phyloP scores from a whole-genome alignment of 2,888 invertebrate species.

The Parasteatoda lunata region DNA sequence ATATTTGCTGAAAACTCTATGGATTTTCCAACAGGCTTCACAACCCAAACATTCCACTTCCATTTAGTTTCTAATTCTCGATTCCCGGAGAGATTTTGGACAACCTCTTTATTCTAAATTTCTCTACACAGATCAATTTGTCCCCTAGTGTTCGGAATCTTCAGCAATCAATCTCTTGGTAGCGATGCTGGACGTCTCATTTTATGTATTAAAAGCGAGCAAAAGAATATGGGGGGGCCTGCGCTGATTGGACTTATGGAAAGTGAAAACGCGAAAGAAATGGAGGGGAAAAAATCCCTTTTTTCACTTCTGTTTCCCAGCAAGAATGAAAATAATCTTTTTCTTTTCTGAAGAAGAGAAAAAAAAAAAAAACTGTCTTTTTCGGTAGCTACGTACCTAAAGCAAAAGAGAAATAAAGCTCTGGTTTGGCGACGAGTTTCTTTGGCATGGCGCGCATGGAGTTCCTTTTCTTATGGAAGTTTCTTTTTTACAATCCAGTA shows the following conservation, averaged over 20 bases:
- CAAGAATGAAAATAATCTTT: not conserved
- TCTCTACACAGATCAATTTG: not conserved
- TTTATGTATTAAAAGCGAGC: not conserved
- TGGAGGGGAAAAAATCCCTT: slow-evolving; percentile 1
- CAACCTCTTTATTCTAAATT: not conserved
- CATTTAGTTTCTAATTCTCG: no score
- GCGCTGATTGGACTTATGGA: not conserved
- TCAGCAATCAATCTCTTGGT: not conserved
- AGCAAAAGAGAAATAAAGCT: slow-evolving; percentile 15
- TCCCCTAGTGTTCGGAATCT: not conserved
- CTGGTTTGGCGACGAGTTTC: slow-evolving; percentile 11
- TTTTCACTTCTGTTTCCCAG: not conserved
- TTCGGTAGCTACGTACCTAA: slow-evolving; percentile 8
- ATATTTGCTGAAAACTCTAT: no score
- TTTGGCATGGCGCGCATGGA: not conserved
- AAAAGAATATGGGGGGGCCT: not conserved
- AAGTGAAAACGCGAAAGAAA: slow-evolving; percentile 3
- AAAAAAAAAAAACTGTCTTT: not conserved
- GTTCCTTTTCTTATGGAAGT: not conserved
- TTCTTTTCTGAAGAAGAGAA: not conserved
- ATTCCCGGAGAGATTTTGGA: no score
- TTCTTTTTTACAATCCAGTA: not conserved
- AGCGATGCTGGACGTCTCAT: not conserved
- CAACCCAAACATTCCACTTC: no score
- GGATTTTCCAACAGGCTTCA: no score